phyloP scores from a whole-genome alignment of 2,888 invertebrate species.

The Aporophyla lueneburgensis region DNA sequence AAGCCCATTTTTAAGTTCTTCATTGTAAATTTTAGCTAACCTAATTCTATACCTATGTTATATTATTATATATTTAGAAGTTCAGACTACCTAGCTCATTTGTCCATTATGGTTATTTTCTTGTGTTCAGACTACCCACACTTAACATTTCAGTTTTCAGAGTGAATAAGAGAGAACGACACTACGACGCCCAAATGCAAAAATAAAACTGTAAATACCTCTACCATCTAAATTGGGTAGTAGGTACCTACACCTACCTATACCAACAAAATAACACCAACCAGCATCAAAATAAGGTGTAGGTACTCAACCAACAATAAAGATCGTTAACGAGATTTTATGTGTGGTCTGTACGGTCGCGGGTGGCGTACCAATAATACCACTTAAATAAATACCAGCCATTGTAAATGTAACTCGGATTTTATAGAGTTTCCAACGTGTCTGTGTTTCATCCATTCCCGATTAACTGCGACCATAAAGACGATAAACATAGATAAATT shows the following conservation, averaged over 20 bases:
- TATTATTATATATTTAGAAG: not conserved
- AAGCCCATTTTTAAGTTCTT: not conserved
- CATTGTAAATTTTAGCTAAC: not conserved
- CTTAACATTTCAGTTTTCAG: not conserved
- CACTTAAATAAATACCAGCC: constrained; percentile 88
- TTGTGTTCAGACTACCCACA: not conserved
- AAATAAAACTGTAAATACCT: not conserved
- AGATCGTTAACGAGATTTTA: constrained; percentile 74
- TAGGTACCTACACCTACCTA: too few species aligned
- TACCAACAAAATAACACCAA: constrained; percentile 30
- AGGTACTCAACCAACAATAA: constrained; percentile 64
- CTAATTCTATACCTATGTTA: too few species aligned
- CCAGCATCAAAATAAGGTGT: constrained; percentile 55
- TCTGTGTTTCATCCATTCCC: constrained; percentile 84
- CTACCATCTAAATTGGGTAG: not conserved
- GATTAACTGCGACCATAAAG: constrained; percentile 80
- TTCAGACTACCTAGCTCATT: not conserved
- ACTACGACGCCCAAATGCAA: too few species aligned
- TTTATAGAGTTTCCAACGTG: constrained; percentile 86
- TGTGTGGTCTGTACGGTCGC: constrained; percentile 82
- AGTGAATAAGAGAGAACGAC: too few species aligned
- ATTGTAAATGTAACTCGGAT: constrained; percentile 79
- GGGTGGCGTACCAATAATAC: constrained; percentile 78
- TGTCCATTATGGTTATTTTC: too few species aligned
- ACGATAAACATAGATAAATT: constrained; percentile 88